Conservation (phyloP, 2,113 vertebrate species). For the Aramus guarauna region DNA sequence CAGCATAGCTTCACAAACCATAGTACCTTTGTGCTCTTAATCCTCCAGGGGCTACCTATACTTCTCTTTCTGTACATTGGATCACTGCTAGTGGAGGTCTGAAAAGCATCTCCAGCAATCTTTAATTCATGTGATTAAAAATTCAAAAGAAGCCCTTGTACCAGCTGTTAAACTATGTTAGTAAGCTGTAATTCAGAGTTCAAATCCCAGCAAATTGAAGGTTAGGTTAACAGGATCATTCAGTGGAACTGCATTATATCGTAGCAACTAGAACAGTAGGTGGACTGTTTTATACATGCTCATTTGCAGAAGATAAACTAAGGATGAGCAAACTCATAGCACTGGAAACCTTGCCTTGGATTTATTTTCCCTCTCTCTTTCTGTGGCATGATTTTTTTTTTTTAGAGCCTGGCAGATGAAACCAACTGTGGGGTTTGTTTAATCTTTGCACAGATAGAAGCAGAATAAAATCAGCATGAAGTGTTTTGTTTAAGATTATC, state of each 20-base stretch:
- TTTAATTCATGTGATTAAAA: constrained; percentile 87
- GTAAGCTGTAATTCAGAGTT: constrained; percentile 82
- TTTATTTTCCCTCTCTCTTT: constrained; percentile 46
- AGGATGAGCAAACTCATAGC: constrained; percentile 60
- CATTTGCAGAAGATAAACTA: constrained; percentile 72
- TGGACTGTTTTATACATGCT: constrained; percentile 69
- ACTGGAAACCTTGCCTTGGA: constrained; percentile 50
- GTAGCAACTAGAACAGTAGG: constrained; percentile 69
- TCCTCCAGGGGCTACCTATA: constrained; percentile 63
- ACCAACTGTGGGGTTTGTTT: constrained; percentile 54
- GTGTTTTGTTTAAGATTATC: constrained; percentile 63
- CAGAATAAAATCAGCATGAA: constrained; percentile 61
- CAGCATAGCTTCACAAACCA: not conserved
- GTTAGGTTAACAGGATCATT: constrained; percentile 81
- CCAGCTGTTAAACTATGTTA: constrained; percentile 81
- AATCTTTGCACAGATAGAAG: constrained; percentile 55
- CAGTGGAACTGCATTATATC: constrained; percentile 74
- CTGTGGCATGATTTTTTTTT: not conserved
- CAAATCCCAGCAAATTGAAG: constrained; percentile 84
- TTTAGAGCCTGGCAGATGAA: constrained; percentile 51
- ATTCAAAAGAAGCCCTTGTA: constrained; percentile 82
- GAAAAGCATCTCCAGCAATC: constrained; percentile 75
- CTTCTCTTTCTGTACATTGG: constrained; percentile 72
- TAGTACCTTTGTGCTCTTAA: constrained; percentile 55
- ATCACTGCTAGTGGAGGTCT: constrained; percentile 69